Conservation (phyloP, 2,797 vertebrate species). For the Aldrovandia affinis region DNA sequence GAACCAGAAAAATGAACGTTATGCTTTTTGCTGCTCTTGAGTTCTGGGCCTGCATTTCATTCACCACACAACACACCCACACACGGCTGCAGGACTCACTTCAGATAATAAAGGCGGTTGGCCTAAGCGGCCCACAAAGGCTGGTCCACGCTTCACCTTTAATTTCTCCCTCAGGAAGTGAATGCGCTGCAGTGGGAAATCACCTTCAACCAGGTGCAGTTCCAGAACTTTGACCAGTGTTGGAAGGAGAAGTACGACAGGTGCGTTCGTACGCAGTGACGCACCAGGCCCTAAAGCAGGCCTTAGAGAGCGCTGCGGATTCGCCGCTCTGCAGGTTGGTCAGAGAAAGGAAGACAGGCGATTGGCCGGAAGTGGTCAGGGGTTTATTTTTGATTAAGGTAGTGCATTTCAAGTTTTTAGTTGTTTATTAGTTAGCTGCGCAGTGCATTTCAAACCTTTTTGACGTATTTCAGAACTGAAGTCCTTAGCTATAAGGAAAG, state of each 20-base stretch:
- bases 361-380: neutral
- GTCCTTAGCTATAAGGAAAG: neutral
- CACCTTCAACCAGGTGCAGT: slow-evolving; percentile 84
- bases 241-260: slow-evolving; percentile 85
- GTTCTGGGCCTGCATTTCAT: neutral
- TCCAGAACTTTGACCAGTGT: slow-evolving; percentile 82
- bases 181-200: slow-evolving; percentile 91
- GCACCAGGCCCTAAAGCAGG: neutral
- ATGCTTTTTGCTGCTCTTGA: neutral
- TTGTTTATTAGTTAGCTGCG: neutral
- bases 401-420: no score
- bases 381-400: neutral
- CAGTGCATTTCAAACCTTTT: neutral
- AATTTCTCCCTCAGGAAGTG: slow-evolving; percentile 76
- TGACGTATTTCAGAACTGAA: neutral
- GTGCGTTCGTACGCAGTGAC: slow-evolving; percentile 59
- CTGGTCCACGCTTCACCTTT: neutral
- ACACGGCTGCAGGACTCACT: neutral
- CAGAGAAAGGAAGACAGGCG: neutral
- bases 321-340: neutral
- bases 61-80: neutral
- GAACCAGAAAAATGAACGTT: neutral
- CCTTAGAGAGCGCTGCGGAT: neutral
- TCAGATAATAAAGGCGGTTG: neutral
- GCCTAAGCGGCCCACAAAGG: neutral